These are phyloP conservation scores for Apeira syringaria DNA, from an alignment of 2,888 invertebrate genomes.

Conservation along the genomic window DNA sequence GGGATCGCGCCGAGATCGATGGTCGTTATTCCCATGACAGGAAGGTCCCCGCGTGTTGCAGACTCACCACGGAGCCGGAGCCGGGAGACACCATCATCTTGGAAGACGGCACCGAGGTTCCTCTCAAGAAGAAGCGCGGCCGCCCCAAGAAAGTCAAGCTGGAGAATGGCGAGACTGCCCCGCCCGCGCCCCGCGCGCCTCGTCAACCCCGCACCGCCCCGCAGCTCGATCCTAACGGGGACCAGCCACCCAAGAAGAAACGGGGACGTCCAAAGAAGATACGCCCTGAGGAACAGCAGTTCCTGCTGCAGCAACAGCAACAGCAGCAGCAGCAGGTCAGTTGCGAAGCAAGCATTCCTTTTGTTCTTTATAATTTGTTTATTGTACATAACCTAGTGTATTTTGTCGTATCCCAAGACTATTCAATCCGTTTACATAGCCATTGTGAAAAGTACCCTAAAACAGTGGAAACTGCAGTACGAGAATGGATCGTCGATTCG, in stretches of 20 bases:
- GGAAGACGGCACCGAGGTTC: conserved; percentile 86
- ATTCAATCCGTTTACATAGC: too few relatives aligned
- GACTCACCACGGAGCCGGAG: conserved; percentile 80
- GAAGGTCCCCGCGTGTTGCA: conserved; percentile 44
- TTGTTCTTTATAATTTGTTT: too few relatives aligned
- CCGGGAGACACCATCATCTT: conserved; percentile 80
- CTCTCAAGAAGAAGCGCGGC: conserved; percentile 94
- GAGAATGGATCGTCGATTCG: too few relatives aligned
- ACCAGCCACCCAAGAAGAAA: conserved; percentile 91
- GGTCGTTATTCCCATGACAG: conserved; percentile 29
- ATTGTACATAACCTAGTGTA: too few relatives aligned
- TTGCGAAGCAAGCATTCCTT: too few relatives aligned
- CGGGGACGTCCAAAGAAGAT: conserved; percentile 95
- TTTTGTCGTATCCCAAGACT: too few relatives aligned
- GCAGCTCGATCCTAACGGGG: conserved; percentile 50
- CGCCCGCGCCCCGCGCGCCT: conserved; percentile 79
- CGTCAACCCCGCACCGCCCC: conserved; percentile 56
- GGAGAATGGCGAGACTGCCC: conserved; percentile 86
- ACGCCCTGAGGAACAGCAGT: conserved; percentile 85
- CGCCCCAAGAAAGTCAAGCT: conserved; percentile 93
- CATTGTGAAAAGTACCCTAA: too few relatives aligned
- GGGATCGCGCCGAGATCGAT: conserved; percentile 21
- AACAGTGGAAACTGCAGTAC: too few relatives aligned
- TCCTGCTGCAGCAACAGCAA: conserved; percentile 65
- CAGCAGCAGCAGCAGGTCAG: conserved; percentile 52